These are phyloP conservation scores for Sapajus apella DNA, from an alignment of 2,113 vertebrate genomes.

Conservation along the genomic window DNA sequence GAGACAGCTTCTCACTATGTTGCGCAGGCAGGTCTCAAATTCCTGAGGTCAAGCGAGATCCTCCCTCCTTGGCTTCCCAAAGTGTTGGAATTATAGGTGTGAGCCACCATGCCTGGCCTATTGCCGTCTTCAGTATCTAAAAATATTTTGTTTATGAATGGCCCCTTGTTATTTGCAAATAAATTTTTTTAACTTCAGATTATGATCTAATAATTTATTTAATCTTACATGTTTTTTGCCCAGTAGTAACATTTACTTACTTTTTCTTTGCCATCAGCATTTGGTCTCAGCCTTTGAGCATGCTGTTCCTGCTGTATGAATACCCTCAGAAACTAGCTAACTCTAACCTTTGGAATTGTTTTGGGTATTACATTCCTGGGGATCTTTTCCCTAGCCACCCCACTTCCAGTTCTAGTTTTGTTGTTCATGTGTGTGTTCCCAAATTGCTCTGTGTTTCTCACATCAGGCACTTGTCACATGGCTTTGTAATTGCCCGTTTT, in stretches of 20 bases:
- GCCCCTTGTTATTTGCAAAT: constrained; percentile 40
- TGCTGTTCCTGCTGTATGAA: background rate
- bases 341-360: background rate
- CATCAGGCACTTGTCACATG: background rate
- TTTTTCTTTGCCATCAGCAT: background rate
- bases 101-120: too few relatives aligned
- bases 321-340: background rate
- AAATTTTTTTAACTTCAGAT: background rate
- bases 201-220: background rate
- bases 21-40: too few relatives aligned
- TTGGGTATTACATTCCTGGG: constrained; percentile 3
- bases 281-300: background rate
- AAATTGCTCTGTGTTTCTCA: background rate
- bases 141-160: background rate
- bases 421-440: constrained; percentile 15
- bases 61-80: too few relatives aligned
- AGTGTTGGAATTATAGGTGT: too few relatives aligned
- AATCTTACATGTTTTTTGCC: constrained; percentile 16
- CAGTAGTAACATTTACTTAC: background rate
- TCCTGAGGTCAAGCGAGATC: too few relatives aligned
- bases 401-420: background rate
- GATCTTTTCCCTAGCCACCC: background rate
- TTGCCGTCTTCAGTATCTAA: background rate
- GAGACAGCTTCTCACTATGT: too few relatives aligned
- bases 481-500: background rate